Percentiles rank a stretch among this genome's conserved stretches.
phyloP scores from a whole-genome alignment of 2,888 invertebrate genomes.

The Euzophera pinguis region DNA sequence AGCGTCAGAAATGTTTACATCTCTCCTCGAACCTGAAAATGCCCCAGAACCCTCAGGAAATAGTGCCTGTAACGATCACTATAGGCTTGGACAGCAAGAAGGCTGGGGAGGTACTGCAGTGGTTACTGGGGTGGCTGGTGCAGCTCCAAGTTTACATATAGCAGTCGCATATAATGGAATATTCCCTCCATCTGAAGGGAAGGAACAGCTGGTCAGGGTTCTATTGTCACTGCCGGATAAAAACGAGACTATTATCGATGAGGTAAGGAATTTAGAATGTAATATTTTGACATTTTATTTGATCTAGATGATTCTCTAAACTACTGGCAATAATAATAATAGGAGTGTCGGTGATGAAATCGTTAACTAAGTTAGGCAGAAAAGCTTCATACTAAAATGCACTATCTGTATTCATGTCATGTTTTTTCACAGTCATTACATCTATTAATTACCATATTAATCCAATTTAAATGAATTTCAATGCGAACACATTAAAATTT shows the following conservation, averaged over 20 bases:
- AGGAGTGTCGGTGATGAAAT: no score
- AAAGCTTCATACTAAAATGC: no score
- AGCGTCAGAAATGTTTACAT: slow-evolving; percentile 90
- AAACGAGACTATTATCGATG: slow-evolving; percentile 86
- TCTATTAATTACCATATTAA: no score
- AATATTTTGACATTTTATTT: not conserved
- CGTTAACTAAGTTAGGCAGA: no score
- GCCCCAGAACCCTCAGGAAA: slow-evolving; percentile 82
- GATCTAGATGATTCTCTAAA: no score
- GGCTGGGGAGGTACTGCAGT: slow-evolving; percentile 93
- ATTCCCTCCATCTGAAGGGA: slow-evolving; percentile 76
- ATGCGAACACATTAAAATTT: no score
- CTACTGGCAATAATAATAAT: no score
- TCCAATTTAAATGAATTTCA: no score
- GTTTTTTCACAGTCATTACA: no score
- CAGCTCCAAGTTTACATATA: slow-evolving; percentile 89
- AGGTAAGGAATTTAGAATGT: no score
- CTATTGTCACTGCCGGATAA: slow-evolving; percentile 85
- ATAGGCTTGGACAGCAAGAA: slow-evolving; percentile 77
- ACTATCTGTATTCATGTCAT: no score
- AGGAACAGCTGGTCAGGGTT: slow-evolving; percentile 85
- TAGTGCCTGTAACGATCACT: slow-evolving; percentile 75
- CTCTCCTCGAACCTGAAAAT: slow-evolving; percentile 83
- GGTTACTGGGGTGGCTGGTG: slow-evolving; percentile 88
- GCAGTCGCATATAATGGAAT: slow-evolving; percentile 91